Conservation (phyloP, 2,888 invertebrate genomes). For the Dysmachus trigonus region DNA sequence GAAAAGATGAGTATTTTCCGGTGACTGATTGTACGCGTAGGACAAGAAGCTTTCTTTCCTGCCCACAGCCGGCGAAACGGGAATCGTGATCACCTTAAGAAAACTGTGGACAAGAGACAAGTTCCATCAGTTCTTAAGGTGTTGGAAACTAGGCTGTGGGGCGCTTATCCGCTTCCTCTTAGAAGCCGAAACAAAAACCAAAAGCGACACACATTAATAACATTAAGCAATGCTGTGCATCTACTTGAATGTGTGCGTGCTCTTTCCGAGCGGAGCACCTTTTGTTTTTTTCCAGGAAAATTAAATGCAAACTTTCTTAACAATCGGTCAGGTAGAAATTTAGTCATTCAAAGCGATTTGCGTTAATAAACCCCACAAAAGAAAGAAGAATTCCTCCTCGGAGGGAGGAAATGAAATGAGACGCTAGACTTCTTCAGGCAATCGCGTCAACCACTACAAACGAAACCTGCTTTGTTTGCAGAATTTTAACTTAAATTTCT, state of each 20-base stretch:
- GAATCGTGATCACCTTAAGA: neutral
- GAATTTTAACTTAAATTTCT: slow-evolving; percentile 19
- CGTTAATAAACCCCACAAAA: neutral
- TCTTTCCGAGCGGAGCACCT: neutral
- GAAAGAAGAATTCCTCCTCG: neutral
- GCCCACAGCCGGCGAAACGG: neutral
- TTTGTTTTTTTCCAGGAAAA: neutral
- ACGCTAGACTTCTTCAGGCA: slow-evolving; percentile 5
- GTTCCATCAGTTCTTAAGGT: neutral
- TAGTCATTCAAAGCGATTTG: neutral
- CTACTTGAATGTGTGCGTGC: neutral
- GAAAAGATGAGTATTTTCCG: neutral
- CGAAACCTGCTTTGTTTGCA: slow-evolving; percentile 20
- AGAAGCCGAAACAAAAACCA: neutral
- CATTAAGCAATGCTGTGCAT: neutral
- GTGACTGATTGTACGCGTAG: neutral
- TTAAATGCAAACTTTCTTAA: neutral
- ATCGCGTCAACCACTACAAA: slow-evolving; percentile 37
- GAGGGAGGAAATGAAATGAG: neutral
- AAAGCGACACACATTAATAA: neutral
- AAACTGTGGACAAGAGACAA: neutral
- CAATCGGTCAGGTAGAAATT: neutral
- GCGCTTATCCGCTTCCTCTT: neutral
- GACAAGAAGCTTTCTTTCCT: neutral
- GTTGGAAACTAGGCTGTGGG: neutral